Evolutionary conservation across 2,888 invertebrate species (phyloP).

Genomic region (Cancer borealis): DNA sequence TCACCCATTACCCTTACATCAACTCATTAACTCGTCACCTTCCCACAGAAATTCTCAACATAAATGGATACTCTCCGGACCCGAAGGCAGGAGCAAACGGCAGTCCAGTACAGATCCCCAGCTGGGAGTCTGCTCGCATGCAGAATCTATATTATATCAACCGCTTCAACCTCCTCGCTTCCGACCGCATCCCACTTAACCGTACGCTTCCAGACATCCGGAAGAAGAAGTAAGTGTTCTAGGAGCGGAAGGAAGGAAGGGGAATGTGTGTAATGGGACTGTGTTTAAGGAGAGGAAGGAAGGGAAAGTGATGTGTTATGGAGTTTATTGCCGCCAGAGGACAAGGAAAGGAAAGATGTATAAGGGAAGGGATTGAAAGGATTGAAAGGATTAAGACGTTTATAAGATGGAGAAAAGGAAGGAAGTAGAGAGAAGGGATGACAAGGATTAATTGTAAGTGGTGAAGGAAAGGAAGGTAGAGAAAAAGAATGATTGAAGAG

Average conservation of each 20-base stretch:
- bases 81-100: slow-evolving; percentile 75
- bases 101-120: slow-evolving; percentile 75
- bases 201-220: slow-evolving; percentile 91
- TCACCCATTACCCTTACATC: background rate
- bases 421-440: too few species aligned
- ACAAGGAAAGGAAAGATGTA: background rate
- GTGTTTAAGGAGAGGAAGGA: background rate
- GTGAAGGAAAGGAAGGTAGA: too few species aligned
- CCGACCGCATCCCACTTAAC: slow-evolving; percentile 92
- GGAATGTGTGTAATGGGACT: too few species aligned
- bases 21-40: background rate
- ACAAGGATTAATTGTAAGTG: too few species aligned
- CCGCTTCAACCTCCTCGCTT: slow-evolving; percentile 92
- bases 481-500: background rate
- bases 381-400: too few species aligned
- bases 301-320: background rate
- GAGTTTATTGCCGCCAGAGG: background rate
- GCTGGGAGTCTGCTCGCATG: slow-evolving; percentile 81
- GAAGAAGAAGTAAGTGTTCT: slow-evolving; percentile 85
- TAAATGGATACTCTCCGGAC: slow-evolving; percentile 75
- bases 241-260: background rate
- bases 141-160: slow-evolving; percentile 90
- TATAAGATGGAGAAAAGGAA: too few species aligned
- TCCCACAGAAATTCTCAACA: slow-evolving; percentile 82
- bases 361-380: too few species aligned